Evolutionary conservation across 2,888 invertebrate species (phyloP).

Genomic region (Acrocyrtus sp.): DNA sequence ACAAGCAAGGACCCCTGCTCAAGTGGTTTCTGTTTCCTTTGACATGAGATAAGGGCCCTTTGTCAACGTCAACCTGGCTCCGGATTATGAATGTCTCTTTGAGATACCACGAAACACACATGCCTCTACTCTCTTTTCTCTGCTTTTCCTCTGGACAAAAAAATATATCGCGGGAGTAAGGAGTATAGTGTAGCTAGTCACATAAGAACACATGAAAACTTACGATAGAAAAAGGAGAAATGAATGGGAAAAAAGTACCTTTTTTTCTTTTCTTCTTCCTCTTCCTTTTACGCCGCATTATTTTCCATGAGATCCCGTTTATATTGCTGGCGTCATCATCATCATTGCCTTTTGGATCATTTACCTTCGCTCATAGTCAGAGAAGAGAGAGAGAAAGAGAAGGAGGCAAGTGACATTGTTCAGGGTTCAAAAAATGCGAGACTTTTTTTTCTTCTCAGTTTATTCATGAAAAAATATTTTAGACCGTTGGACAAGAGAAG

Average conservation of each 20-base stretch:
- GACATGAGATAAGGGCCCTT: slow-evolving; percentile 62
- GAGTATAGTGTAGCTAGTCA: neutral
- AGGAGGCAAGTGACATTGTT: neutral
- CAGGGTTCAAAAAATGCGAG: neutral
- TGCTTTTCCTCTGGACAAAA: neutral
- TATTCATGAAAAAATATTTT: neutral
- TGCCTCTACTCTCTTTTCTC: neutral
- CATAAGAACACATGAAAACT: neutral
- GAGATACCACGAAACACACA: slow-evolving; percentile 30
- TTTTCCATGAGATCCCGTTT: neutral
- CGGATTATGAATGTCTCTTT: slow-evolving; percentile 61
- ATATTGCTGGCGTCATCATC: slow-evolving; percentile 13
- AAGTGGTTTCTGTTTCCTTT: slow-evolving; percentile 61
- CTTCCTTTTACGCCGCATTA: neutral
- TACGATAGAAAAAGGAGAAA: neutral
- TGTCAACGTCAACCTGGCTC: slow-evolving; percentile 61
- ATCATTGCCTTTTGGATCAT: slow-evolving; percentile 38
- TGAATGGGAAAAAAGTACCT: neutral
- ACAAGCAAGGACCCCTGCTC: slow-evolving; percentile 53
- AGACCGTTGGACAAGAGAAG: too few species aligned
- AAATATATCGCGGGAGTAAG: neutral
- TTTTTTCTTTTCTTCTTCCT: neutral
- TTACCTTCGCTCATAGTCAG: slow-evolving; percentile 11
- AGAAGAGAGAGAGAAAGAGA: too few species aligned
- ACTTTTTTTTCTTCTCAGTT: neutral